Percentiles rank a stretch among this genome's conserved stretches.
These are phyloP conservation scores for Nomada ruficornis DNA, from an alignment of 2,888 invertebrate genomes.

Conservation along the genomic window DNA sequence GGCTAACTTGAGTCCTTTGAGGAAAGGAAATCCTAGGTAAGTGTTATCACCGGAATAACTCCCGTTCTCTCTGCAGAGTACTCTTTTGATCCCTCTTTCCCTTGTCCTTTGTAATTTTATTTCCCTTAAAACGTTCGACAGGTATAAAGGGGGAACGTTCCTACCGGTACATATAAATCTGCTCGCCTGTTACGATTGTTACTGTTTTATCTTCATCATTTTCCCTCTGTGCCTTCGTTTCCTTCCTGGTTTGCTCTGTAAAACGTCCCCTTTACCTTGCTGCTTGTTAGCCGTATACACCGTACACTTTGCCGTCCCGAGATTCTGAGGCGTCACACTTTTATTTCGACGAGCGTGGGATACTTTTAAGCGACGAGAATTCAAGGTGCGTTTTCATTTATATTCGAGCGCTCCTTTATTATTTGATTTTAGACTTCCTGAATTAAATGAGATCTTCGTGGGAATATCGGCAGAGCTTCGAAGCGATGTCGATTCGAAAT, in stretches of 20 bases:
- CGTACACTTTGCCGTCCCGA: background rate
- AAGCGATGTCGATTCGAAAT: background rate
- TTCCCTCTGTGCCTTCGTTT: slow-evolving; percentile 2
- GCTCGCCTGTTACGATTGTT: slow-evolving; percentile 45
- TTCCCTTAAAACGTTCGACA: slow-evolving; percentile 41
- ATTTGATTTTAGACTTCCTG: slow-evolving; percentile 1
- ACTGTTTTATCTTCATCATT: slow-evolving; percentile 40
- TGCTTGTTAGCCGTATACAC: slow-evolving; percentile 32
- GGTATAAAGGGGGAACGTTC: slow-evolving; percentile 21
- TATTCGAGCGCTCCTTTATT: slow-evolving; percentile 22
- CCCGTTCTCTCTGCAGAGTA: slow-evolving; percentile 15
- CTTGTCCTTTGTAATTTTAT: slow-evolving; percentile 42
- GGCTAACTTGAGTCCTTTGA: slow-evolving; percentile 32
- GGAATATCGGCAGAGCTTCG: slow-evolving; percentile 20
- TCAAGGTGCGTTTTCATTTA: slow-evolving; percentile 22
- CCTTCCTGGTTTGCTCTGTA: slow-evolving; percentile 5
- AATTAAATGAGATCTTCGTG: slow-evolving; percentile 2
- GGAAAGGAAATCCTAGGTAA: slow-evolving; percentile 7
- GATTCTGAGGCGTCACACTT: slow-evolving; percentile 31
- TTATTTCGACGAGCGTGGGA: slow-evolving; percentile 44
- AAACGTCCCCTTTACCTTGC: slow-evolving; percentile 29
- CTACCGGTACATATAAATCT: slow-evolving; percentile 22
- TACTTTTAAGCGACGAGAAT: slow-evolving; percentile 35
- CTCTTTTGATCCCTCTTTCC: slow-evolving; percentile 10
- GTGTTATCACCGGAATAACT: slow-evolving; percentile 42